phyloP scores from a whole-genome alignment of 2,797 vertebrate genomes.

The Luscinia megarhynchos region DNA sequence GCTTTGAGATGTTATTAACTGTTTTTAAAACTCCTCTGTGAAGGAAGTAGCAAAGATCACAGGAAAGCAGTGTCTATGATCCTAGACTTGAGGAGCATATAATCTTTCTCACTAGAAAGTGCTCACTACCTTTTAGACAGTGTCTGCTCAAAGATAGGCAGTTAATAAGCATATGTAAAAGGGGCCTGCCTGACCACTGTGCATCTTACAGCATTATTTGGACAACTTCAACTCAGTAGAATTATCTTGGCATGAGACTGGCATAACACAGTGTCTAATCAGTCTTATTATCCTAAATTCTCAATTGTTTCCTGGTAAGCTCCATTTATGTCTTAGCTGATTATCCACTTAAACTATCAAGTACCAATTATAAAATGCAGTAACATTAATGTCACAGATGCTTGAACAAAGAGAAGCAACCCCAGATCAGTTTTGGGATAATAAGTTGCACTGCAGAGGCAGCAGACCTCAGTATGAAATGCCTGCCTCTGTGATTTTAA shows the following conservation, averaged over 20 bases:
- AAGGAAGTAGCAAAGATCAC: neutral
- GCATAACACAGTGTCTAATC: conserved; percentile 22
- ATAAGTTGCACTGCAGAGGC: neutral
- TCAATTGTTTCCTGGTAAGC: conserved; percentile 71
- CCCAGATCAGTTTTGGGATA: neutral
- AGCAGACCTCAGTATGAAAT: neutral
- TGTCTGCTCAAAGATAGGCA: neutral
- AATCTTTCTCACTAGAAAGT: neutral
- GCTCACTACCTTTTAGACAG: neutral
- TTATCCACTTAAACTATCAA: conserved; percentile 73
- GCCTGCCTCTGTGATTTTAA: neutral
- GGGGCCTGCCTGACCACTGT: neutral
- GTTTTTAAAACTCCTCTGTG: neutral
- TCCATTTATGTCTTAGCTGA: conserved; percentile 66
- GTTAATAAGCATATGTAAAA: neutral
- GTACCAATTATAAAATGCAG: conserved; percentile 63
- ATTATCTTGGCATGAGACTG: conserved; percentile 48
- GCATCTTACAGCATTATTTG: neutral
- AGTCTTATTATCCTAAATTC: conserved; percentile 65
- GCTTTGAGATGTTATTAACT: neutral
- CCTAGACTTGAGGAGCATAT: neutral
- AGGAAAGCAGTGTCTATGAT: neutral
- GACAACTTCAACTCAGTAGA: neutral
- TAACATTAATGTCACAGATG: conserved; percentile 52
- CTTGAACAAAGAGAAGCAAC: neutral